Conservation (phyloP, 2,113 vertebrate genomes). For the Fukomys damarensis region DNA sequence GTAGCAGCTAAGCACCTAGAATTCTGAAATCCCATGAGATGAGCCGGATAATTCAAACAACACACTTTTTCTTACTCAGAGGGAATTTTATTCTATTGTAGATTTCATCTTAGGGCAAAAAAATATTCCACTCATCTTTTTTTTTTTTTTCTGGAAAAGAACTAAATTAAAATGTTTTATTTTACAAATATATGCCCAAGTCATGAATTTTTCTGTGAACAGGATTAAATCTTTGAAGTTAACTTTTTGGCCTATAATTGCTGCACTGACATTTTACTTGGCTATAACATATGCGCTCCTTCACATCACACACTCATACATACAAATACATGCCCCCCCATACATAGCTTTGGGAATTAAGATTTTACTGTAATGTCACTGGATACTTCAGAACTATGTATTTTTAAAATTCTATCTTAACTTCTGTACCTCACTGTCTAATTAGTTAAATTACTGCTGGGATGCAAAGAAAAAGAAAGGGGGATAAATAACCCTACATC, state of each 20-base stretch:
- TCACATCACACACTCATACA: not conserved
- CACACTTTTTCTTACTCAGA: not conserved
- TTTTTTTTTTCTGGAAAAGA: not conserved
- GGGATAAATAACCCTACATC: too few relatives aligned
- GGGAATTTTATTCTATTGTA: constrained; percentile 29
- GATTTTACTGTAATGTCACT: not conserved
- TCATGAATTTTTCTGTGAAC: not conserved
- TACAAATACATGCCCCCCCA: not conserved
- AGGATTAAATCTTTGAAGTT: not conserved
- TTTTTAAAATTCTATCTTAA: not conserved
- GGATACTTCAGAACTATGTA: not conserved
- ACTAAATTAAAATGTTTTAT: constrained; percentile 36
- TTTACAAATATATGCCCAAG: constrained; percentile 8
- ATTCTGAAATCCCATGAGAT: constrained; percentile 41
- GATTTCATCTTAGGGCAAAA: not conserved
- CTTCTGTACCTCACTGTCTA: not conserved
- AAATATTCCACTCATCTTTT: not conserved
- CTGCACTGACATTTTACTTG: not conserved
- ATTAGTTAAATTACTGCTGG: not conserved
- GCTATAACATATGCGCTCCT: not conserved
- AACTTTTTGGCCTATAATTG: not conserved
- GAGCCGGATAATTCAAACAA: constrained; percentile 43
- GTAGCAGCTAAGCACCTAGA: constrained; percentile 18
- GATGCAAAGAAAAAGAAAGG: not conserved
- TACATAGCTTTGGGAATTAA: not conserved